Conservation (phyloP, 2,888 invertebrate species). For the Dugesia japonica region DNA sequence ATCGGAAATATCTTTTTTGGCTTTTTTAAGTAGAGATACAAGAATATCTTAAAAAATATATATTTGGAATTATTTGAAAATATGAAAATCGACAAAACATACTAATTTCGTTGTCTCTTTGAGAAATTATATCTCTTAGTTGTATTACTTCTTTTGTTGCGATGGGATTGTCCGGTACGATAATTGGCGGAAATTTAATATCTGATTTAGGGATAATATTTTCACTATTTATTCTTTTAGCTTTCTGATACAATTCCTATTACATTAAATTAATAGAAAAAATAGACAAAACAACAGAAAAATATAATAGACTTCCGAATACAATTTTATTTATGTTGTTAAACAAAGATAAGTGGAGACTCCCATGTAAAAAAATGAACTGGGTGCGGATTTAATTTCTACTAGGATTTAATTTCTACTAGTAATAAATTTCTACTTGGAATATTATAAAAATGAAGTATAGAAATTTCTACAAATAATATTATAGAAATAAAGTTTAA, state of each 20-base stretch:
- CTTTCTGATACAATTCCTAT: slow-evolving; percentile 43
- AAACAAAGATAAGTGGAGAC: too few species aligned
- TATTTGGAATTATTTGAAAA: not conserved
- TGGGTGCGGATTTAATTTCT: too few species aligned
- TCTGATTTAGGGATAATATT: not conserved
- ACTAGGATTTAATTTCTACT: too few species aligned
- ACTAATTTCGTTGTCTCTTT: slow-evolving; percentile 48
- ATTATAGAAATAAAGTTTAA: too few species aligned
- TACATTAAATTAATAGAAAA: slow-evolving; percentile 36
- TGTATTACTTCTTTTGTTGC: slow-evolving; percentile 39
- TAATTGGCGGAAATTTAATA: not conserved
- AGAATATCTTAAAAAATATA: slow-evolving; percentile 40
- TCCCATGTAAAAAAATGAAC: too few species aligned
- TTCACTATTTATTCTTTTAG: slow-evolving; percentile 39
- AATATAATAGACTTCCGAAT: too few species aligned
- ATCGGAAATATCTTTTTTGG: not conserved
- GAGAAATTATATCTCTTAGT: slow-evolving; percentile 42
- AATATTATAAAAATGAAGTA: too few species aligned
- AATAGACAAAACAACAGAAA: too few species aligned
- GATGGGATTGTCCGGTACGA: slow-evolving; percentile 17
- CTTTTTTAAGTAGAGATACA: slow-evolving; percentile 47
- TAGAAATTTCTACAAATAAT: too few species aligned
- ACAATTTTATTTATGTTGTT: too few species aligned
- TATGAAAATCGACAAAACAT: not conserved
- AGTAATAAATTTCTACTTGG: too few species aligned